Conservation (phyloP, 37 sponge, comb jelly and placozoan genomes). For the Halichondria panicea region DNA sequence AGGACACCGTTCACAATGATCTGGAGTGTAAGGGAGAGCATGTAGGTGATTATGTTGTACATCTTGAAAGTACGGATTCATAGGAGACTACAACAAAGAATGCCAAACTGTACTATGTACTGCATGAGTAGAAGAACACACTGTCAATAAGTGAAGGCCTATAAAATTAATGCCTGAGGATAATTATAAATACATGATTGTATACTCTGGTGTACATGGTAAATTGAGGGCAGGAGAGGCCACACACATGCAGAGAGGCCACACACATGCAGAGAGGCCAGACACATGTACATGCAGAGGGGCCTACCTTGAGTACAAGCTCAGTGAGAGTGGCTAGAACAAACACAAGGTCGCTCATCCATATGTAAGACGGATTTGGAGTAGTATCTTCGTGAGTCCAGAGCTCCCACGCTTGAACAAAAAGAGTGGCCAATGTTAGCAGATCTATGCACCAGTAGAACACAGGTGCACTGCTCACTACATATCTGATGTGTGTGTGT, state of each 20-base stretch:
- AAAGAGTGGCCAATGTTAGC: slow-evolving; percentile 6
- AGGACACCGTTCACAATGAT: slow-evolving; percentile 71
- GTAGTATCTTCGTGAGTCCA: background rate
- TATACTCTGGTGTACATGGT: no score
- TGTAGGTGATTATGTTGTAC: no score
- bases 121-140: background rate
- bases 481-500: slow-evolving; percentile 1
- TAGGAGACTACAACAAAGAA: background rate
- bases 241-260: no score
- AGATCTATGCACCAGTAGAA: slow-evolving; percentile 74
- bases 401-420: slow-evolving; percentile 38
- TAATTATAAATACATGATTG: no score
- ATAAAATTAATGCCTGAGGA: no score
- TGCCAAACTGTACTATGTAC: slow-evolving; percentile 2
- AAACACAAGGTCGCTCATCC: slow-evolving; percentile 31
- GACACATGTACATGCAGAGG: background rate
- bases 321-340: slow-evolving; percentile 46
- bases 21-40: no score
- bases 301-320: slow-evolving; percentile 54
- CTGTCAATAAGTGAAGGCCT: no score
- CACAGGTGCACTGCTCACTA: slow-evolving; percentile 55
- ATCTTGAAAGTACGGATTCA: background rate
- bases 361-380: slow-evolving; percentile 5
- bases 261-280: no score
- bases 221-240: no score